Evolutionary conservation across 1,140 invertebrate species (phyloP), one percentile per base, ranked within the genome.

Genomic region (Eulimnadia texana): DNA sequence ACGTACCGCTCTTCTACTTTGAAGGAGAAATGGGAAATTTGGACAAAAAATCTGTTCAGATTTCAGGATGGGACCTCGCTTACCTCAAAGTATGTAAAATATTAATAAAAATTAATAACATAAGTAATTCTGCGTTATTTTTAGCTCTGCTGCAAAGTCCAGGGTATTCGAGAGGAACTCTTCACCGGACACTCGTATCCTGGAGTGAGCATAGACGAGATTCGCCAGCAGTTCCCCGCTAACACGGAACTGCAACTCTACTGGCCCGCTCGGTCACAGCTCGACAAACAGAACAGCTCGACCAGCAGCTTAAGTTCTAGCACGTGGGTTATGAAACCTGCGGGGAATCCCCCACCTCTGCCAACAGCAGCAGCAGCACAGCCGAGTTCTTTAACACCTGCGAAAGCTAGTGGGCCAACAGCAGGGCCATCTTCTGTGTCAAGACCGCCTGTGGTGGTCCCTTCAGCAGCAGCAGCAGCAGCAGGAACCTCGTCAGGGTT

Each of bases 1-100:
- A 86, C 74, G 90, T 97, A 58, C 92, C 91, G 11, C 71, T 95
- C n/a, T 93, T 93, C 73, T 92, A 92, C 72, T 92, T 93, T 70
- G 89, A 92, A 76, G 88, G 88, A 63, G 90, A 93, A 77, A 91
- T 88, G 0, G 88, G 92, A 69, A 90, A 88, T 72, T 75, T 91
- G 0, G 90, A 90, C 69, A 78, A 84, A 49, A 90, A 90, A 70
- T 86, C 88, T 3, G 66, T 42, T 83, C 88, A 68, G 82, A 85
- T 69, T 19, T 85, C 88, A 67, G 87, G 88, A 52, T 94, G 90
- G 91, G 89, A 93, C 73, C 71, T 93, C 51, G 87, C 89, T 0
- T 93, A 93, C 72, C 76, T 94, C 51, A 93, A 93, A 27, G 55
- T 57, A 57, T 42, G 33, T 9, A 16, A 16, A 16, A 6, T 42